These are phyloP conservation scores for Rotaria sp. DNA, from an alignment of 2,888 invertebrate species.

Conservation along the genomic window DNA sequence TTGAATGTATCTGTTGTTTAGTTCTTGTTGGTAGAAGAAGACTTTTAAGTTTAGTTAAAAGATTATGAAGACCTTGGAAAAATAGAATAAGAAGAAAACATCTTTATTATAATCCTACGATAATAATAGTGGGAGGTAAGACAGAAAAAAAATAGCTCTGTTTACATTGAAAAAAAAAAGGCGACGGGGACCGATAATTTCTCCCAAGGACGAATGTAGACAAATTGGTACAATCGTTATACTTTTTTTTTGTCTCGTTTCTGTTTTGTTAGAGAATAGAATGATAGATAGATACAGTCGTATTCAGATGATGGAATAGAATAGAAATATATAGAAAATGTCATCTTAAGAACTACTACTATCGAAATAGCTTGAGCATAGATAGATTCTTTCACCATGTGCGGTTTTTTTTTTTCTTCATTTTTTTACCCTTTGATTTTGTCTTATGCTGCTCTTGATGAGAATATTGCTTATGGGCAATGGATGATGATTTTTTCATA, in stretches of 20 bases:
- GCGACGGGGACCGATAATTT: background rate
- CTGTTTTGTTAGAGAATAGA: background rate
- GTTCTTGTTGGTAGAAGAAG: background rate
- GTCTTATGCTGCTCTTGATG: background rate
- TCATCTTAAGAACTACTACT: background rate
- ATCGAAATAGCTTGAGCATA: background rate
- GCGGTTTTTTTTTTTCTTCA: background rate
- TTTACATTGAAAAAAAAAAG: background rate
- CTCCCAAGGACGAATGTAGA: background rate
- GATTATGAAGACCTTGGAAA: background rate
- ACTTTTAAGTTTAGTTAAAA: background rate
- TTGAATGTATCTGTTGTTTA: background rate
- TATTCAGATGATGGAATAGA: background rate
- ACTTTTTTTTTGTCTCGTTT: background rate
- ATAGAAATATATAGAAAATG: background rate
- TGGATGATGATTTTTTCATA: background rate
- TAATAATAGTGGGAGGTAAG: no score
- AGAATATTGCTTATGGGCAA: background rate
- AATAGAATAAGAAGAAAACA: background rate
- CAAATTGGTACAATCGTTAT: background rate
- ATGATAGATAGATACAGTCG: background rate
- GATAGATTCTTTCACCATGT: background rate
- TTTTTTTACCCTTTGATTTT: constrained; percentile 2
- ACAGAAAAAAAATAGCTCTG: background rate
- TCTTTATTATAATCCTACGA: background rate